Conservation (phyloP, 2,797 vertebrate species). For the Diplodus puntazzo region DNA sequence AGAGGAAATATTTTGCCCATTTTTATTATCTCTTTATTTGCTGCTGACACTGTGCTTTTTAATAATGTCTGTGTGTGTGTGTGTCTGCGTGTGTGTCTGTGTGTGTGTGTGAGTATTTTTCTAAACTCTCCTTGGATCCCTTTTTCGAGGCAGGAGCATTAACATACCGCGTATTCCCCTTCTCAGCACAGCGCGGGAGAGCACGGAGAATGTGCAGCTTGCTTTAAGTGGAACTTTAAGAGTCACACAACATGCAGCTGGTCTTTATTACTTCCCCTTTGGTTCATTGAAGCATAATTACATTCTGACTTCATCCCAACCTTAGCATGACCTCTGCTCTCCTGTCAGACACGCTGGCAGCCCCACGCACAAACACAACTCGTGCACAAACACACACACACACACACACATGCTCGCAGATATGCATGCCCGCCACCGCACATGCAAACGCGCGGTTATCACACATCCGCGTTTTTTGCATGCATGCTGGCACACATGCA, state of each 20-base stretch:
- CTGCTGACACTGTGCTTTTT: conserved; percentile 72
- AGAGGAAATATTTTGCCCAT: conserved; percentile 79
- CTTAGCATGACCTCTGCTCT: conserved; percentile 88
- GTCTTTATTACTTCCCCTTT: conserved; percentile 90
- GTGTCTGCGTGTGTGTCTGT: conserved; percentile 36
- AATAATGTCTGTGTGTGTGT: conserved; percentile 59
- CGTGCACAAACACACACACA: conserved; percentile 28
- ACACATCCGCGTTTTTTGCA: conserved; percentile 35
- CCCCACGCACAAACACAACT: conserved; percentile 49
- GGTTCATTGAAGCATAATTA: conserved; percentile 90
- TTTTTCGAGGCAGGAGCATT: conserved; percentile 66
- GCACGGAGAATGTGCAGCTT: conserved; percentile 75
- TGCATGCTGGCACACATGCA: conserved; percentile 37
- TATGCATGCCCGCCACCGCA: conserved; percentile 13
- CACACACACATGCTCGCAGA: conserved; percentile 4
- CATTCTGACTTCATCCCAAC: conserved; percentile 91
- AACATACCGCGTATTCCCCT: conserved; percentile 68
- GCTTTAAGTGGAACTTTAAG: conserved; percentile 85
- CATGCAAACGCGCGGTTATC: conserved; percentile 43
- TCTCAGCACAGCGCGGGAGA: conserved; percentile 67
- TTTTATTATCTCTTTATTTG: conserved; percentile 82
- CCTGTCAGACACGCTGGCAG: conserved; percentile 81
- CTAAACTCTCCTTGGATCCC: conserved; percentile 68
- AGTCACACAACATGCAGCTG: conserved; percentile 87
- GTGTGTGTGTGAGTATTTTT: conserved; percentile 57